A percentile compares a stretch with the other conserved stretches of the same genome.
Evolutionary conservation across 1,140 invertebrate species (phyloP).

Genomic region (Drosophila lacteicornis): DNA sequence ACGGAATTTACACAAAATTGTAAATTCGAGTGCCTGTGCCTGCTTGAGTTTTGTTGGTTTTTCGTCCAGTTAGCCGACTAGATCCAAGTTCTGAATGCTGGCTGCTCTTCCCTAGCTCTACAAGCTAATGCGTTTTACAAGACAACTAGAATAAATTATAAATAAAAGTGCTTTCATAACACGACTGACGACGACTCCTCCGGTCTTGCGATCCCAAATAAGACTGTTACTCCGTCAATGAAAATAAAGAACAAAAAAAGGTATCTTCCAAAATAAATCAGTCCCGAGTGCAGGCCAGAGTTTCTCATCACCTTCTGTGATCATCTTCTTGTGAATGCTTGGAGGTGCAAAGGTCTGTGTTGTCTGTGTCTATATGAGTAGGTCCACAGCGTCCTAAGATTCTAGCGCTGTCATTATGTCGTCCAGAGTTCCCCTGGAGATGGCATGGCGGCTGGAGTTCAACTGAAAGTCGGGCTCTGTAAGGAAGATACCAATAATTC

Average conservation of each 20-base stretch:
- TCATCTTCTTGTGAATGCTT: background rate
- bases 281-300: background rate
- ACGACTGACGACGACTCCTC: background rate
- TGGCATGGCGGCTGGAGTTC: slow-evolving; percentile 42
- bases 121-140: background rate
- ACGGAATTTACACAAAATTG: slow-evolving; percentile 13
- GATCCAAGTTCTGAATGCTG: slow-evolving; percentile 14
- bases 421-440: slow-evolving; percentile 51
- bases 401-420: slow-evolving; percentile 64
- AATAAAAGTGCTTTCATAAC: slow-evolving; percentile 8
- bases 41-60: slow-evolving; percentile 8
- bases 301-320: background rate
- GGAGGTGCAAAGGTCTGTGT: background rate
- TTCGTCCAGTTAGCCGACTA: slow-evolving; percentile 27
- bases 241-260: background rate
- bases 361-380: slow-evolving; percentile 3
- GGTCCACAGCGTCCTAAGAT: slow-evolving; percentile 25
- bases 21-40: background rate
- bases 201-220: background rate
- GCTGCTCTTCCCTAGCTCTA: background rate
- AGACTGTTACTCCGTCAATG: background rate
- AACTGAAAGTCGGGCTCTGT: slow-evolving; percentile 52
- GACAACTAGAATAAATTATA: background rate
- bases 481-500: background rate
- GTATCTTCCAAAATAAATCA: background rate